A percentile compares a stretch with the other conserved stretches of the same genome.
phyloP scores from a whole-genome alignment of 2,113 vertebrate species.

The Hydropotes inermis region DNA sequence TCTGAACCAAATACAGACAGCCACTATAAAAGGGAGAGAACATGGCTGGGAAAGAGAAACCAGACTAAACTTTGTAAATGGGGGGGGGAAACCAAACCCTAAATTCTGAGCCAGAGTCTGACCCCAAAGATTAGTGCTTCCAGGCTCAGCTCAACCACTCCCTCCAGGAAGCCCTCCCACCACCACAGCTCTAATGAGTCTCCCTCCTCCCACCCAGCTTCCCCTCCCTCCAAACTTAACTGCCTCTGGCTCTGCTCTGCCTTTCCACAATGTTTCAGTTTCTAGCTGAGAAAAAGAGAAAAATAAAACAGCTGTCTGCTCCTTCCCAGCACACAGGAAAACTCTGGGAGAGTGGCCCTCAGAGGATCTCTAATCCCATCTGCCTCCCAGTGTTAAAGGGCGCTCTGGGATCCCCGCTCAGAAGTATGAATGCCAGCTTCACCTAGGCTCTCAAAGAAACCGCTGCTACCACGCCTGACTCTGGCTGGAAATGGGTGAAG shows the following conservation, averaged over 20 bases:
- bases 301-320: background rate
- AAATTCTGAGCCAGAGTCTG: background rate
- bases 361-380: background rate
- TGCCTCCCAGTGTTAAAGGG: background rate
- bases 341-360: background rate
- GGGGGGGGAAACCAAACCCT: background rate
- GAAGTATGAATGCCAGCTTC: background rate
- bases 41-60: background rate
- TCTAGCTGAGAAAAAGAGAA: background rate
- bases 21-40: background rate
- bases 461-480: background rate
- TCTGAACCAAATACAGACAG: background rate
- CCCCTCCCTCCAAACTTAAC: background rate
- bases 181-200: background rate
- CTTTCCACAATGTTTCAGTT: background rate
- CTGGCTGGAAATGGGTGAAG: background rate
- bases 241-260: background rate
- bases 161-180: background rate
- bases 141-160: background rate
- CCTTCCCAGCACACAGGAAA: background rate
- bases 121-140: background rate
- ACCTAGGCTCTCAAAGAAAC: background rate
- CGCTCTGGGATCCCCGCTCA: fast-evolving
- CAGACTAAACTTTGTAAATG: background rate
- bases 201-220: background rate